Base-by-base conservation (phyloP, 2,888 invertebrate species). In the Cecidostiba fungosa region DNA sequence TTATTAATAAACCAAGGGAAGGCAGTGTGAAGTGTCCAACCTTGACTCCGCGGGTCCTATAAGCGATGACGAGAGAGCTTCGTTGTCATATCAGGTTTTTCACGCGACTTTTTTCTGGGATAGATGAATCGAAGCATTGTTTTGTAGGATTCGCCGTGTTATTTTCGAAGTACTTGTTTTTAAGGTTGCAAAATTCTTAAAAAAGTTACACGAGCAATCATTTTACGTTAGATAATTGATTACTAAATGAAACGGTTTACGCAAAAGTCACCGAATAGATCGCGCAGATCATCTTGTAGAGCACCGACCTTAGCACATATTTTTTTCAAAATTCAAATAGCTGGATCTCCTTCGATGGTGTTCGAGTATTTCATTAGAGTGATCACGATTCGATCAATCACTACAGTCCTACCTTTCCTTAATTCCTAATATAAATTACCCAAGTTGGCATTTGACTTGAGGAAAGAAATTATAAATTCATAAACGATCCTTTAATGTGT, bases 1-100 rank as follows among this genome's bases (percentile, higher is more conserved):
- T 78, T 78, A 66, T 78, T 78, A 43, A 79, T 79, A 50, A 19
- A 23, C 8, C 50, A 69, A 12, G 47, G 16, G 43, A 69, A 32
- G 43, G 0, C 62, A 70, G 50, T n/a, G 16, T n/a, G 16, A 19
- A 50, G 19, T 19, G 4, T 32, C 29, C 43, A 78, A 29, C 79
- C 79, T 79, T 79, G 79, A 16, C 8, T 23, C 23, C 23, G 59
- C 59, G 10, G 59, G 59, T 59, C 59, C 23, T 59, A n/a, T n/a
- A 23, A 59, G 59, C 59, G 59, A 23, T 59, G 59, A 59, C n/a
- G 59, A 59, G 59, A 59, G 10, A 23, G 23, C n/a, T 23, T 23
- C 4, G 59, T 19, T n/a, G 50, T 3, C 19, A 4, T 19, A 54
- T 54, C 54, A 54, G 54, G 54, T 54, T 54, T 54, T 59, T 59